phyloP scores from a whole-genome alignment of 2,888 invertebrate genomes.

The Drosophila lutescens region DNA sequence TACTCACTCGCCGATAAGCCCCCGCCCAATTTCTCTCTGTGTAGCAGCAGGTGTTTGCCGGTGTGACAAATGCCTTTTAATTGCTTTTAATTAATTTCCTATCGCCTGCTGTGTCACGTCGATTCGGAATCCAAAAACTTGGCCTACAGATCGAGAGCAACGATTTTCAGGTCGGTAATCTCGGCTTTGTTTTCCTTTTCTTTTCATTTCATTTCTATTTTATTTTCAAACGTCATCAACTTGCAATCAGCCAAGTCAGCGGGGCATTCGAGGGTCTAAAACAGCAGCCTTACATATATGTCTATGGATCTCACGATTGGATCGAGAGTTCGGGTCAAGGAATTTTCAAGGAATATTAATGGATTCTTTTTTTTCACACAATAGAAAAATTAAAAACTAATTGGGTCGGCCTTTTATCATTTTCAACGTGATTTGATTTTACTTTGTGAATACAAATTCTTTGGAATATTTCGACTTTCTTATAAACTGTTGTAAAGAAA shows the following conservation, averaged over 20 bases:
- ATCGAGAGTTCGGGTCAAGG: background rate
- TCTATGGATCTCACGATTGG: background rate
- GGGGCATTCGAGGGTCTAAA: background rate
- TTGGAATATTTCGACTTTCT: background rate
- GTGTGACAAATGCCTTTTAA: conserved; percentile 66
- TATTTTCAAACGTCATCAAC: conserved; percentile 30
- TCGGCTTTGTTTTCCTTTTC: conserved; percentile 23
- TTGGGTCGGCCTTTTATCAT: background rate
- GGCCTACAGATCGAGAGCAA: background rate
- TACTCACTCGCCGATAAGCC: background rate
- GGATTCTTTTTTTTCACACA: no score
- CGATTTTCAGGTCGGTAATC: conserved; percentile 28
- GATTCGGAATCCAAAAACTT: conserved; percentile 10
- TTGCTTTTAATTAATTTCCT: conserved; percentile 54
- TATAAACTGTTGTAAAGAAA: no score
- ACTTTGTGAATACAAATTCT: background rate
- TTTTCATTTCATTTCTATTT: conserved; percentile 18
- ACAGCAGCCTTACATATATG: conserved; percentile 1
- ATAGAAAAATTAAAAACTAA: background rate
- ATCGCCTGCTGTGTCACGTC: conserved; percentile 64
- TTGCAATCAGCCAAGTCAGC: conserved; percentile 18
- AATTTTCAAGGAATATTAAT: background rate
- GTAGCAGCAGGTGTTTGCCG: conserved; percentile 26
- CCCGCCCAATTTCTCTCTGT: conserved; percentile 2
- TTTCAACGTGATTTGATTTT: background rate